Evolutionary conservation across 2,888 invertebrate genomes (phyloP).

Genomic region (Trissolcus japonicus): DNA sequence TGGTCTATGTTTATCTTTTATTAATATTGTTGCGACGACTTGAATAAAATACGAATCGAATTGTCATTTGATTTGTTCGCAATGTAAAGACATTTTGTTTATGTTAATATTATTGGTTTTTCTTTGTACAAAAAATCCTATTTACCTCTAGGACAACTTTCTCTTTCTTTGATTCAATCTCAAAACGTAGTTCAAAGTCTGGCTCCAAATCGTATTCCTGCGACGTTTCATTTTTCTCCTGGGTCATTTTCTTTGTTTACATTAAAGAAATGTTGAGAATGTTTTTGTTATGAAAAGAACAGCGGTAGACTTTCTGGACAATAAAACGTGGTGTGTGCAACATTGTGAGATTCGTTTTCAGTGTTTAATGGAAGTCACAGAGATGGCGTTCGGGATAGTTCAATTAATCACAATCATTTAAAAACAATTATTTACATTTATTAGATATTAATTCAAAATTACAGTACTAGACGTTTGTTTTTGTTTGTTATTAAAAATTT

Average conservation of each 20-base stretch:
- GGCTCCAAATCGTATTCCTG: constrained; percentile 89
- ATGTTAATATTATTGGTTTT: neutral
- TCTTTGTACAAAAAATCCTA: neutral
- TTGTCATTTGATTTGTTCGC: neutral
- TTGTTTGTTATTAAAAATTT: constrained; percentile 5
- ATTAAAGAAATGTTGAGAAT: neutral
- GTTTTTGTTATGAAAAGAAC: neutral
- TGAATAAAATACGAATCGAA: neutral
- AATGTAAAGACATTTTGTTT: neutral
- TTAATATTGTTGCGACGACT: too few relatives aligned
- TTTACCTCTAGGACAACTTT: constrained; percentile 84
- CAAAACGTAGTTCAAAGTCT: constrained; percentile 93
- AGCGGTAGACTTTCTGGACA: neutral
- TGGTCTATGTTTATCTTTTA: neutral
- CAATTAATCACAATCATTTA: too few relatives aligned
- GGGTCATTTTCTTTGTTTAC: constrained; percentile 65
- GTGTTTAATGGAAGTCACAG: too few relatives aligned
- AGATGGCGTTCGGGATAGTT: too few relatives aligned
- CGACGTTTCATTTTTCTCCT: constrained; percentile 63
- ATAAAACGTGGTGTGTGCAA: neutral
- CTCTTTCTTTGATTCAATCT: constrained; percentile 91
- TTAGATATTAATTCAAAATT: constrained; percentile 21
- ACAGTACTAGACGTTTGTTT: constrained; percentile 9
- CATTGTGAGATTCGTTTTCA: too few relatives aligned
- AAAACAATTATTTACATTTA: constrained; percentile 22